Evolutionary conservation across 2,113 vertebrate genomes (phyloP).

Genomic region (Chrysemys picta): DNA sequence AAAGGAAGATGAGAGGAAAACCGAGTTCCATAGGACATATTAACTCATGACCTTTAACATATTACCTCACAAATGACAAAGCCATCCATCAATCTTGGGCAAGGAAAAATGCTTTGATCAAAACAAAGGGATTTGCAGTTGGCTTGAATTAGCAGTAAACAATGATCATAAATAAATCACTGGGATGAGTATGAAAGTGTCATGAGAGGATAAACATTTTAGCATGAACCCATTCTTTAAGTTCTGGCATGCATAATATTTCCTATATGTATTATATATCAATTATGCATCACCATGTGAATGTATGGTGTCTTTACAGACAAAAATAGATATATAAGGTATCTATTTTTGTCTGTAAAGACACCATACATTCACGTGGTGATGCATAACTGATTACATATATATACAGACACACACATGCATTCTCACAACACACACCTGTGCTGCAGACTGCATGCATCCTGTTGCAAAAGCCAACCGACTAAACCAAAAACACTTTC

Average conservation of each 20-base stretch:
- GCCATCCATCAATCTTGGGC: constrained; percentile 72
- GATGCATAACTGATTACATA: not conserved
- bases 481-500: constrained; percentile 47
- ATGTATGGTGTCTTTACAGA: not conserved
- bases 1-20: constrained; percentile 73
- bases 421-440: not conserved
- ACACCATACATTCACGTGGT: not conserved
- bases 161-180: constrained; percentile 72
- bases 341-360: constrained; percentile 6
- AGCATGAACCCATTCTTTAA: not conserved
- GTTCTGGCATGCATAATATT: constrained; percentile 6
- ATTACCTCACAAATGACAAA: constrained; percentile 82
- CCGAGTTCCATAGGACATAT: constrained; percentile 79
- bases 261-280: constrained; percentile 29
- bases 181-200: constrained; percentile 47
- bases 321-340: not conserved
- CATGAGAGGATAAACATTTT: constrained; percentile 44
- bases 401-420: not conserved
- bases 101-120: constrained; percentile 73
- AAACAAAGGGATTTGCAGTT: constrained; percentile 81
- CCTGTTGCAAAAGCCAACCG: constrained; percentile 43
- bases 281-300: not conserved
- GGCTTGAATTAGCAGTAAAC: constrained; percentile 78
- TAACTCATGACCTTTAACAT: constrained; percentile 84
- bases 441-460: not conserved